Base-by-base conservation (phyloP, 1,140 invertebrate species). In the Temnothorax longispinosus region DNA sequence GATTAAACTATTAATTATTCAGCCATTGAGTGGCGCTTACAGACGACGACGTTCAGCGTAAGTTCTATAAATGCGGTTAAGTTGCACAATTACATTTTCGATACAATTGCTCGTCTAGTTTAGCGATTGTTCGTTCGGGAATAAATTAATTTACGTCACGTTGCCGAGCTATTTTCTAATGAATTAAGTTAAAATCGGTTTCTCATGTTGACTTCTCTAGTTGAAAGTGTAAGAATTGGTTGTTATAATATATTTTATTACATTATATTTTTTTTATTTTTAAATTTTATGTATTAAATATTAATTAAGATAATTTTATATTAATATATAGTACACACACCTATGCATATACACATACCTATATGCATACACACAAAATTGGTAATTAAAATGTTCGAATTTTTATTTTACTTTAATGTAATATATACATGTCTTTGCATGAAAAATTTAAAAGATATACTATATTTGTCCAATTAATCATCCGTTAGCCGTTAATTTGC, bases 1-100 rank as follows among this genome's bases (percentile, higher is more conserved):
- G 86, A 91, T 88, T 88, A 80, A 91, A 84, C 90, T 88, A 88
- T 91, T 90, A 84, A 91, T 90, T 90, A 88, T 90, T 88, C 71
- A 74, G 35, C 44, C 18, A 32, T 47, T 21, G 47, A 60, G 13
- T 38, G 7, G 44, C 21, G 15, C 71, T 85, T 41, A 35, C 41
- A n/a, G 13, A 81, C 72, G 81, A 78, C 82, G 78, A 74, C 41
- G 80, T 84, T 50, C 44, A 62, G 41, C 27, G 32, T 74, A 84
- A 82, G 56, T 74, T 72, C 80, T 62, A 62, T 84, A 84, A 75
- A 84, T 84, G 44, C 41, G 80, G 44, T 60, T 60, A 74, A 62
- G 27, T 50, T 84, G 58, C 44, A 84, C 27, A 35, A 41, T 74
- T 50, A 50, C 21, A 58, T 74, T 82, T 60, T 75, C 41, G n/a